Conservation (phyloP, 2,888 invertebrate species). For the Notodonta ziczac region DNA sequence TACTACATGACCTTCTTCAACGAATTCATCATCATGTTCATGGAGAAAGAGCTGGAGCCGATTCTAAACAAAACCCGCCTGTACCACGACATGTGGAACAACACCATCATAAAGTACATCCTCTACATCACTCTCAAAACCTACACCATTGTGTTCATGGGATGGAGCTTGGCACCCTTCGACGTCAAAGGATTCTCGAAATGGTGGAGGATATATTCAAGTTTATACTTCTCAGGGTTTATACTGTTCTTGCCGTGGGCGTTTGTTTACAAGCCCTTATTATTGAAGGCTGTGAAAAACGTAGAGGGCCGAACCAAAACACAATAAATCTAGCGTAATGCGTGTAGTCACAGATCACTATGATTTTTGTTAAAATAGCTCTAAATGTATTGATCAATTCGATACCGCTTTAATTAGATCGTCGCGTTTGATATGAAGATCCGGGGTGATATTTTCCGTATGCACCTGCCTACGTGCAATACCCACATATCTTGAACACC, state of each 20-base stretch:
- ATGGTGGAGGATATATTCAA: slow-evolving; percentile 87
- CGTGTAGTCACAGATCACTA: background rate
- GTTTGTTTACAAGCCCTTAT: slow-evolving; percentile 80
- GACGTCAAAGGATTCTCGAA: slow-evolving; percentile 87
- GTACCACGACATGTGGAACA: slow-evolving; percentile 74
- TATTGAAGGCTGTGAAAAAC: slow-evolving; percentile 36
- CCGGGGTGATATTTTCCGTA: background rate
- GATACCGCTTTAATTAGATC: slow-evolving; percentile 1
- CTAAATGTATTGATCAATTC: background rate
- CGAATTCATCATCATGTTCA: slow-evolving; percentile 94
- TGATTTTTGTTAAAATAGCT: background rate
- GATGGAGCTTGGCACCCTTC: slow-evolving; percentile 92
- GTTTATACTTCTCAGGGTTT: slow-evolving; percentile 89
- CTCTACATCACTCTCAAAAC: slow-evolving; percentile 86
- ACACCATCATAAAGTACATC: slow-evolving; percentile 62
- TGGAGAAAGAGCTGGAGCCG: slow-evolving; percentile 90
- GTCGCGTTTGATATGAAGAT: background rate
- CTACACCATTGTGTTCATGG: slow-evolving; percentile 93
- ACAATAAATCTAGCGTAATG: slow-evolving; percentile 14
- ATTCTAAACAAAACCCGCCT: slow-evolving; percentile 80
- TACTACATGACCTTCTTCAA: slow-evolving; percentile 97
- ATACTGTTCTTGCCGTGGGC: slow-evolving; percentile 88
- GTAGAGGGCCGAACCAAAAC: slow-evolving; percentile 14
- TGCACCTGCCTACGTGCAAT: background rate
- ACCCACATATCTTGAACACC: slow-evolving; percentile 1